Evolutionary conservation across 2,113 vertebrate species (phyloP).

Genomic region (Pelusios castaneus): DNA sequence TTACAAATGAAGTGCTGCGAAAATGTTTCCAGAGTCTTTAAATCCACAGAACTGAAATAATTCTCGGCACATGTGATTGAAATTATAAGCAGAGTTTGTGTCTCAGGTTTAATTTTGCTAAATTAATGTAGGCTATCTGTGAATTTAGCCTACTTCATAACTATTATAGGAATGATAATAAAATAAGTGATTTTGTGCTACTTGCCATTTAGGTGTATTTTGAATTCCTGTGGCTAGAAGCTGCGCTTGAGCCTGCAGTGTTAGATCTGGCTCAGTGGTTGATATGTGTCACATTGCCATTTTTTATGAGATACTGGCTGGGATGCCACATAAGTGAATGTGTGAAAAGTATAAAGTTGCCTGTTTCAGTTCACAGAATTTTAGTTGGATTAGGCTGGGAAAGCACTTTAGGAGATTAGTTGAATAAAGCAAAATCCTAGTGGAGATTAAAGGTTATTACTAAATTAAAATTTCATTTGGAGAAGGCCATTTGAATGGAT

Average conservation of each 20-base stretch:
- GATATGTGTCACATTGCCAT: background rate
- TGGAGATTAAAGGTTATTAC: background rate
- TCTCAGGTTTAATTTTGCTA: background rate
- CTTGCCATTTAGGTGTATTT: background rate
- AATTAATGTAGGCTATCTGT: background rate
- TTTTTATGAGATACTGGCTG: background rate
- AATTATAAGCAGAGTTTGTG: background rate
- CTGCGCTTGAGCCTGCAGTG: background rate
- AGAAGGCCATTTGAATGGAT: background rate
- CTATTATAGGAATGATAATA: background rate
- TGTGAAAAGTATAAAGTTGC: background rate
- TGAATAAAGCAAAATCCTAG: background rate
- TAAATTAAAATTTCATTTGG: background rate
- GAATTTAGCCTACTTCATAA: background rate
- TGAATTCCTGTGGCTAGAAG: background rate
- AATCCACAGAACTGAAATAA: background rate
- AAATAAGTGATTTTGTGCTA: background rate
- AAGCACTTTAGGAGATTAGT: background rate
- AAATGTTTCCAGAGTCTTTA: background rate
- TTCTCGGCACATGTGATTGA: background rate
- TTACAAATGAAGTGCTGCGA: background rate
- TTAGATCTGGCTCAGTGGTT: constrained; percentile 11
- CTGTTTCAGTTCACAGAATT: background rate
- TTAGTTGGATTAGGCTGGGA: background rate
- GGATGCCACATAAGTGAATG: background rate